phyloP scores from a whole-genome alignment of 2,113 vertebrate genomes.

The Podarcis cretensis region DNA sequence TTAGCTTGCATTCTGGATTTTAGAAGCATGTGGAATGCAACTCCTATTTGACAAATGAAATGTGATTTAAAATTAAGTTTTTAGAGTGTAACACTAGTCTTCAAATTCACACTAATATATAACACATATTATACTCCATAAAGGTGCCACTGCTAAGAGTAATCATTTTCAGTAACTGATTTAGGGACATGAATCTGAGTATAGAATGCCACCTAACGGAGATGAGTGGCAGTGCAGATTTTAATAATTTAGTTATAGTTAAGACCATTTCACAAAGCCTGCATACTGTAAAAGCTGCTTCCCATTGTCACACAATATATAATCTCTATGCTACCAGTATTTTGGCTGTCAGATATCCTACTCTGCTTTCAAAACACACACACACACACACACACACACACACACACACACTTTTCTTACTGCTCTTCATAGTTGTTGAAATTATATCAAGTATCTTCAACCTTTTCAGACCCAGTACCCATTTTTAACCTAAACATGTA shows the following conservation, averaged over 20 bases:
- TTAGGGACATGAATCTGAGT: constrained; percentile 1
- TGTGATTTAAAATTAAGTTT: background rate
- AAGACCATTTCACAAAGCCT: background rate
- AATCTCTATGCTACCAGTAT: background rate
- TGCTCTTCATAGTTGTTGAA: background rate
- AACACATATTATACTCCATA: background rate
- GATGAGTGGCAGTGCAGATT: background rate
- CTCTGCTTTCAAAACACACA: background rate
- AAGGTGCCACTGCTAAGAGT: background rate
- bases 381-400: background rate
- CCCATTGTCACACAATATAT: background rate
- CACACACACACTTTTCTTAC: too few relatives aligned
- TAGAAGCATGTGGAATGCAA: accelerated
- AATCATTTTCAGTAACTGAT: background rate
- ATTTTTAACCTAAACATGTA: too few relatives aligned
- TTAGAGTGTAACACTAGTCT: background rate
- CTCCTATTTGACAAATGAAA: accelerated
- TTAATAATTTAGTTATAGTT: background rate
- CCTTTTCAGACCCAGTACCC: too few relatives aligned
- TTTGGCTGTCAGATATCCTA: background rate
- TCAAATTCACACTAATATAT: background rate
- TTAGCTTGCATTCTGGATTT: background rate
- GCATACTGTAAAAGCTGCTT: background rate
- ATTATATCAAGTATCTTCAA: too few relatives aligned
- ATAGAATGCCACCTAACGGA: constrained; percentile 20